These are phyloP conservation scores for Carassius auratus DNA, from an alignment of 2,113 vertebrate species.

Conservation along the genomic window DNA sequence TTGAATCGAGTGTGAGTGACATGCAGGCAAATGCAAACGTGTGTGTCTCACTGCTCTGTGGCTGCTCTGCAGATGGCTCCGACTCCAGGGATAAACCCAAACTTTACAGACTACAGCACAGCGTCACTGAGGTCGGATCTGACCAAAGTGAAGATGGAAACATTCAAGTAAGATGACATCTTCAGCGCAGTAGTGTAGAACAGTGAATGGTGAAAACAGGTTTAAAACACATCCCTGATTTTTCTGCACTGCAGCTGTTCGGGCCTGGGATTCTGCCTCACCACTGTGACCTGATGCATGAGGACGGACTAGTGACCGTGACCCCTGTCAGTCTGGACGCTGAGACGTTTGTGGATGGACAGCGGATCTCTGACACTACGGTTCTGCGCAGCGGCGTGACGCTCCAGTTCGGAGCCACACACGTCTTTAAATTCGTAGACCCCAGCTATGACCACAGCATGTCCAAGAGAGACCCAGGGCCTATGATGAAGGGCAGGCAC, in stretches of 20 bases:
- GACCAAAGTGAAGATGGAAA: conserved; percentile 89
- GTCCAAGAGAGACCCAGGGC: conserved; percentile 82
- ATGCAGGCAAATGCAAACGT: background rate
- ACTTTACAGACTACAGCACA: conserved; percentile 94
- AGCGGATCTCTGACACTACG: conserved; percentile 88
- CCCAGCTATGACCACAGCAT: conserved; percentile 90
- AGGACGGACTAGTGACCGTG: conserved; percentile 94
- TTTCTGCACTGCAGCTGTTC: conserved; percentile 77
- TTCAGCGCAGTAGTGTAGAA: background rate
- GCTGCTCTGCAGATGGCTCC: conserved; percentile 84
- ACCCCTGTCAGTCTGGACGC: conserved; percentile 89
- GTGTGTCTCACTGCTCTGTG: conserved; percentile 50
- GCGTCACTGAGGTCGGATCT: conserved; percentile 95
- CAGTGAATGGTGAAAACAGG: background rate
- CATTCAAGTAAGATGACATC: conserved; percentile 83
- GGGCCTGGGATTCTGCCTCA: conserved; percentile 94
- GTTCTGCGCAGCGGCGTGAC: conserved; percentile 93
- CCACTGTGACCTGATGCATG: conserved; percentile 96
- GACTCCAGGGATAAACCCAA: conserved; percentile 98
- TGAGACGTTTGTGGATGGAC: conserved; percentile 92
- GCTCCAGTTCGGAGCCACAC: conserved; percentile 89
- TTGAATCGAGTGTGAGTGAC: background rate
- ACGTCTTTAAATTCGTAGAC: conserved; percentile 98
- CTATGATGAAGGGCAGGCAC: conserved; percentile 82
- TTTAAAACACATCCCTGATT: background rate